These are phyloP conservation scores for Halcyon badia DNA, from an alignment of 2,797 vertebrate species.

Conservation along the genomic window DNA sequence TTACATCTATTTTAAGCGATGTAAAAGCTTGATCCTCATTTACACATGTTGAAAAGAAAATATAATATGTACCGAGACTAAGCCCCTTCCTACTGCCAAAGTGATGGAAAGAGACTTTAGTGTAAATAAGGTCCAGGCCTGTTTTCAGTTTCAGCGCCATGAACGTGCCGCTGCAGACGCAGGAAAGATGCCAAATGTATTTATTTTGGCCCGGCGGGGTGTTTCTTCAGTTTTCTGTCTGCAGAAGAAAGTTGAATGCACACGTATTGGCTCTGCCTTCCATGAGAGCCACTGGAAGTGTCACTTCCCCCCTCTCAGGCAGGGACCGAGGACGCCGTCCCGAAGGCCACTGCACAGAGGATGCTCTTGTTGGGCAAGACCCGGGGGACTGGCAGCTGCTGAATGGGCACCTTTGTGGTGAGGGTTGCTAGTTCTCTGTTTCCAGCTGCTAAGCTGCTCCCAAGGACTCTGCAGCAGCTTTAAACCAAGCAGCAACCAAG, in stretches of 20 bases:
- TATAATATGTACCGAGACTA: not conserved
- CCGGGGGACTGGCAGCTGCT: not conserved
- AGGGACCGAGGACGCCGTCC: not conserved
- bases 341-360: not conserved
- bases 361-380: conserved; percentile 1
- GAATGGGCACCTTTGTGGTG: not conserved
- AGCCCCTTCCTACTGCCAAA: conserved; percentile 48
- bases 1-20: conserved; percentile 55
- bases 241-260: not conserved
- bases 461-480: not conserved
- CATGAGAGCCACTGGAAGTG: not conserved
- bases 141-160: not conserved
- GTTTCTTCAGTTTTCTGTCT: conserved; percentile 43
- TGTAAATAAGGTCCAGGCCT: conserved; percentile 52
- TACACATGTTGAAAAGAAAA: conserved; percentile 54
- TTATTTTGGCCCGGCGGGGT: conserved; percentile 39
- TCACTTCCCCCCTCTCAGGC: not conserved
- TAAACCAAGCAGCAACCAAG: conserved; percentile 57
- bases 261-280: not conserved
- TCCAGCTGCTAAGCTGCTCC: conserved; percentile 32
- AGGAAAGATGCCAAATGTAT: conserved; percentile 54
- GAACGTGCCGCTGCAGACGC: not conserved
- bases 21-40: conserved; percentile 48
- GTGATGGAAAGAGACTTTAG: conserved; percentile 50
- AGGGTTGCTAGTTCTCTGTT: not conserved